Percentiles rank a stretch among this genome's conserved stretches.
Evolutionary conservation across 64 coral and sea anemone genomes (phyloP).

Genomic region (Porites australiensis): DNA sequence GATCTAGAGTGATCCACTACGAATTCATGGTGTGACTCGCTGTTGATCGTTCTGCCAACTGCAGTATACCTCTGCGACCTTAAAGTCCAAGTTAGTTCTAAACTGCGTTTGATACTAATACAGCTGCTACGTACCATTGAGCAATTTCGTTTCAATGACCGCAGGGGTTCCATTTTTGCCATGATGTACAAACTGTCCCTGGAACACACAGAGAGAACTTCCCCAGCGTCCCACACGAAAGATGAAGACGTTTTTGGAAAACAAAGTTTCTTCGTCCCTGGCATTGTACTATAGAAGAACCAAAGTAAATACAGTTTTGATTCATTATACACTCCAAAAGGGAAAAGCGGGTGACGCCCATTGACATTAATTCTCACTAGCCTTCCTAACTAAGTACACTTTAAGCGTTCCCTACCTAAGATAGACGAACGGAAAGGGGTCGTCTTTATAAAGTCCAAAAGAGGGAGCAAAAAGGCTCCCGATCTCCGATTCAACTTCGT

Average conservation of each 20-base stretch:
- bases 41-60: no score
- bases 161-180: background rate
- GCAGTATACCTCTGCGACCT: no score
- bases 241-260: background rate
- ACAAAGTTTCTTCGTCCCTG: background rate
- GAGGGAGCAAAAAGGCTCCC: background rate
- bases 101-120: background rate
- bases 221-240: background rate
- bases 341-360: no score
- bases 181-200: slow-evolving; percentile 8
- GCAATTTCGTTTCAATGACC: background rate
- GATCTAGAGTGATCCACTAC: no score
- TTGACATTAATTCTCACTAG: no score
- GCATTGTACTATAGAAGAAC: background rate
- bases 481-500: background rate
- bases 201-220: slow-evolving; percentile 7
- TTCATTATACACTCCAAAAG: no score
- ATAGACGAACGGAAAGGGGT: background rate
- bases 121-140: background rate
- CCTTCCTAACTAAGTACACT: no score
- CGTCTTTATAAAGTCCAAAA: background rate
- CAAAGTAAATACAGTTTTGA: no score
- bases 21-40: no score
- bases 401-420: background rate
- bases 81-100: background rate